These are phyloP conservation scores for Prionace glauca DNA, from an alignment of 2,797 vertebrate species.

Conservation along the genomic window DNA sequence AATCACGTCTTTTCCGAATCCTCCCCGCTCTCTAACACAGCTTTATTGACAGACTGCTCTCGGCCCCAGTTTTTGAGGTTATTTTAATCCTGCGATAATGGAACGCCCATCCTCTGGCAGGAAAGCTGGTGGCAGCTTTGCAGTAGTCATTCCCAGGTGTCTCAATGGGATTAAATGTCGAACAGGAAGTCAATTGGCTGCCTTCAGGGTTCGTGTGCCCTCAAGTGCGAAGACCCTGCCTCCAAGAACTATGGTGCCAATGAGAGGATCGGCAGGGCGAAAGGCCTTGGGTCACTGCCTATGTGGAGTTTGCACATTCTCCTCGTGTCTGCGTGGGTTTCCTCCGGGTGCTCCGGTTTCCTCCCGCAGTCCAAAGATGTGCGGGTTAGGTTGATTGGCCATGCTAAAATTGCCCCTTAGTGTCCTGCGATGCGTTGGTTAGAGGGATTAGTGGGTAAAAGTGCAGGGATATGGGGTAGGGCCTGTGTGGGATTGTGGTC, in stretches of 20 bases:
- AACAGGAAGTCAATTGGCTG: background rate
- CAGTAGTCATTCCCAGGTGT: background rate
- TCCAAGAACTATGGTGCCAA: background rate
- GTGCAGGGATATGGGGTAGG: too few relatives aligned
- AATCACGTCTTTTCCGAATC: background rate
- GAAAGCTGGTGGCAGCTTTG: background rate
- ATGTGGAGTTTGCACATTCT: too few relatives aligned
- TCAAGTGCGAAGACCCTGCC: background rate
- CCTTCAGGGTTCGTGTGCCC: background rate
- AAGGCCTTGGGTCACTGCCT: too few relatives aligned
- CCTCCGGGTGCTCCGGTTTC: too few relatives aligned
- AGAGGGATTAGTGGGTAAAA: too few relatives aligned
- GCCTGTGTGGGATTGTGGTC: too few relatives aligned
- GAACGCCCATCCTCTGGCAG: background rate
- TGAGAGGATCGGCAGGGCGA: background rate
- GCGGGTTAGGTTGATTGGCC: too few relatives aligned
- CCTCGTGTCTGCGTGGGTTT: too few relatives aligned
- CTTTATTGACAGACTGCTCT: background rate
- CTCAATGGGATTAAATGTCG: background rate
- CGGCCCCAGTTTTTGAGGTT: background rate
- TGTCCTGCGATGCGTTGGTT: too few relatives aligned
- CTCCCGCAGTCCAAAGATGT: too few relatives aligned
- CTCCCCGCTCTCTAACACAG: background rate
- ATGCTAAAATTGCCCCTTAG: too few relatives aligned
- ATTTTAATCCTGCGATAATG: background rate